Conservation (phyloP, 1,140 invertebrate species). For the Drosophila insularis region DNA sequence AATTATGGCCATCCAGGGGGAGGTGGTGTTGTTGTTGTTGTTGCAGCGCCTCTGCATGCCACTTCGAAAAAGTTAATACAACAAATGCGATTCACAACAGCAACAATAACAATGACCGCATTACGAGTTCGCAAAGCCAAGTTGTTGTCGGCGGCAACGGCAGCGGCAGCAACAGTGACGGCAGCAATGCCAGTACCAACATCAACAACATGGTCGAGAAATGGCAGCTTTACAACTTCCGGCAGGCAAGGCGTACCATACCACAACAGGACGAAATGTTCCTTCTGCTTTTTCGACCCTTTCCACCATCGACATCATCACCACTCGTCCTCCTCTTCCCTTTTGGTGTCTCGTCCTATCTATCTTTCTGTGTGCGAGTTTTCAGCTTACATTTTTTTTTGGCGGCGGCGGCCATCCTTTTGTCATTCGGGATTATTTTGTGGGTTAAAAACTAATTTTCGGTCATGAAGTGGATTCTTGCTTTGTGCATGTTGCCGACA, state of each 20-base stretch:
- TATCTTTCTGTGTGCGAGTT: conserved; percentile 21
- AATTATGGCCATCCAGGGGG: conserved; percentile 63
- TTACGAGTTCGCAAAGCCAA: conserved; percentile 70
- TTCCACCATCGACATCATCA: not conserved
- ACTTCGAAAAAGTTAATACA: conserved; percentile 77
- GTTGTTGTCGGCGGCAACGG: conserved; percentile 22
- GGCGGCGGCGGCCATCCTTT: conserved; percentile 64
- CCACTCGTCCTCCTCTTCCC: too few relatives aligned
- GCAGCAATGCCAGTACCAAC: conserved; percentile 47
- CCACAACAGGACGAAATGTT: conserved; percentile 53
- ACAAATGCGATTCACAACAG: conserved; percentile 66
- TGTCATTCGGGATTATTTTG: conserved; percentile 81
- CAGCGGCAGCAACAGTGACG: conserved; percentile 8
- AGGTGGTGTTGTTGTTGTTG: conserved; percentile 14
- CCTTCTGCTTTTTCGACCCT: conserved; percentile 24
- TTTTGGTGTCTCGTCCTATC: conserved; percentile 1
- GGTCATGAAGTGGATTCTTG: conserved; percentile 76
- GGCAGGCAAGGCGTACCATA: conserved; percentile 58
- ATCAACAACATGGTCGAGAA: conserved; percentile 72
- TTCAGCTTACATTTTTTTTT: conserved; percentile 24
- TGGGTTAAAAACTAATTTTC: conserved; percentile 81
- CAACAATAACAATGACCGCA: conserved; percentile 76
- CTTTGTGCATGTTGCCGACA: conserved; percentile 62
- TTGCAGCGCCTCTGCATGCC: conserved; percentile 58
- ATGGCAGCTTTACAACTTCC: conserved; percentile 82